Evolutionary conservation across 2,113 vertebrate genomes (phyloP).

Genomic region (Narcine bancroftii): DNA sequence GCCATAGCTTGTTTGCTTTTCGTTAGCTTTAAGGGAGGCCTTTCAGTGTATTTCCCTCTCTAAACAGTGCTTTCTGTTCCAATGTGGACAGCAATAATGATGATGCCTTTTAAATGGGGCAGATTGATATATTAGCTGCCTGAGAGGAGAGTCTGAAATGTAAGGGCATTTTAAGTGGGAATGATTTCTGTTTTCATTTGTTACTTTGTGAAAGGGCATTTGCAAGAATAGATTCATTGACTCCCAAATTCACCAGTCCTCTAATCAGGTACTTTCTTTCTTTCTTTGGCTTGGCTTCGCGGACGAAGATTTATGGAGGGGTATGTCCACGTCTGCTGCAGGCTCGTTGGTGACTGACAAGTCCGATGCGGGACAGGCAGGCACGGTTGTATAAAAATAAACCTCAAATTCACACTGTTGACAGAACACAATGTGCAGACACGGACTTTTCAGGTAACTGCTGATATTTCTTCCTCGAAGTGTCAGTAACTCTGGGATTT

Average conservation of each 20-base stretch:
- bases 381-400: conserved; percentile 10
- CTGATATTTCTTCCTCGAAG: not conserved
- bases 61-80: not conserved
- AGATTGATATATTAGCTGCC: not conserved
- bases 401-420: not conserved
- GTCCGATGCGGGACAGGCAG: no score
- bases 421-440: not conserved
- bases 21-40: not conserved
- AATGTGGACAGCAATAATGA: not conserved
- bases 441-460: not conserved
- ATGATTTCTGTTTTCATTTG: not conserved
- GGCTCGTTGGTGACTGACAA: no score
- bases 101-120: not conserved
- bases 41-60: not conserved
- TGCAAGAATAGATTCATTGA: not conserved
- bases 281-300: no score
- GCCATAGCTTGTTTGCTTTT: not conserved
- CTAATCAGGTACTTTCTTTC: not conserved
- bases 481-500: not conserved
- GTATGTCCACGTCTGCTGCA: no score
- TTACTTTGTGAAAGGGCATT: not conserved
- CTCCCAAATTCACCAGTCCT: not conserved
- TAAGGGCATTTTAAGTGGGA: not conserved
- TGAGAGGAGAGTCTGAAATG: not conserved
- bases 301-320: no score